Base-by-base conservation (phyloP, 2,797 vertebrate genomes). In the Spinus olivaceus region DNA sequence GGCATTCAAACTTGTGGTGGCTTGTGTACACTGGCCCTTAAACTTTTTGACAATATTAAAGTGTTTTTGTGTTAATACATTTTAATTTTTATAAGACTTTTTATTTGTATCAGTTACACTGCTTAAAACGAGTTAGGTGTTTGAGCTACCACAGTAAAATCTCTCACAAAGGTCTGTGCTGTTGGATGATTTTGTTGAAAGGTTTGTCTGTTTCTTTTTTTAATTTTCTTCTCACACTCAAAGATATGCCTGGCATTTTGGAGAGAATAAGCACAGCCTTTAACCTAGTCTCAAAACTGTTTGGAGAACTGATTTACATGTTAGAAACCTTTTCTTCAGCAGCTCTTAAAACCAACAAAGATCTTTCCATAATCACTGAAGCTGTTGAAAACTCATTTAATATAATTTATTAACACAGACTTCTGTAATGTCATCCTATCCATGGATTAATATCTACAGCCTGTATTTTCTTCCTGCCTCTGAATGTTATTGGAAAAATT, bases 131-230 rank as follows among this genome's bases (percentile, higher is more conserved):
- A 86, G 56, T n/a, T 0, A 50, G 25, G 28, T 76, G 28, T 47
- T 51, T 49, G 82, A 86, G 23, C 46, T 90, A 35, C 46, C 6
- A 3, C 37, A 44, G 47, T 82, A 24, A 32, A 80, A n/a, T 60
- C 64, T 80, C 53, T 82, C n/a, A 21, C 10, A 42, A 42, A 88
- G 16, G 47, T 84, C 66, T 72, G 70, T 69, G 54, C 5, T 86
- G 64, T 72, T 81, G 66, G 30, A 53, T 51, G 67, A 15, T 60
- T 85, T 87, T 69, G 86, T 70, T 93, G 83, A 83, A 81, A 86
- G 47, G 70, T 90, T 86, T 86, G 86, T 76, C 86, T 92, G 84
- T 80, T 96, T 91, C 96, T 86, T 96, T 95, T 95, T 95, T 94
- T 80, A 87, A 89, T 94, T 94, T 96, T 90, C 86, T 82, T 81